These are phyloP conservation scores for Gastrophryne carolinensis DNA, from an alignment of 2,797 vertebrate genomes.

Conservation along the genomic window DNA sequence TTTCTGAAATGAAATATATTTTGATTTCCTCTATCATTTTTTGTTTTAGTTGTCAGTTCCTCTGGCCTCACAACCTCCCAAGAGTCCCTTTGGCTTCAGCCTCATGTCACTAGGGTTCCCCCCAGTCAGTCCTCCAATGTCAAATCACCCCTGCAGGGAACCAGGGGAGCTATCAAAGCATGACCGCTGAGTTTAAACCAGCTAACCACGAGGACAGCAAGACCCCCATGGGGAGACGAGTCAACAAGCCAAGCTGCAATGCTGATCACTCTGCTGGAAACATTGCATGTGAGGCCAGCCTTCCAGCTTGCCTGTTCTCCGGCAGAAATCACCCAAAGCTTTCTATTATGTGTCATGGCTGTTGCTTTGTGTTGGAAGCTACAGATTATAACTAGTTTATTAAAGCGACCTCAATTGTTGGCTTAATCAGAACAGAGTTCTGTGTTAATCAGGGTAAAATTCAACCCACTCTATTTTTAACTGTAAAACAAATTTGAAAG, in stretches of 20 bases:
- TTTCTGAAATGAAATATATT: too few species aligned
- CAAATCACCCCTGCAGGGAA: neutral
- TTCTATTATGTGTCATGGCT: too few species aligned
- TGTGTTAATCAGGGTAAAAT: too few species aligned
- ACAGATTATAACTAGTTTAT: too few species aligned
- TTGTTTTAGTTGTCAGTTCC: neutral
- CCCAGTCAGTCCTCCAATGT: neutral
- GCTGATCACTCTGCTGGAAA: neutral
- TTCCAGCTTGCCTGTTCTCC: neutral
- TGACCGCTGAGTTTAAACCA: neutral
- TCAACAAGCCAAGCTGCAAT: too few species aligned
- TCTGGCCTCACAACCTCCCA: too few species aligned
- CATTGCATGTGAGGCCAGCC: neutral
- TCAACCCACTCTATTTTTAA: too few species aligned
- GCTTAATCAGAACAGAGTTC: too few species aligned
- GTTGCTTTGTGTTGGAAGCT: too few species aligned
- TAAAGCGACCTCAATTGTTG: too few species aligned
- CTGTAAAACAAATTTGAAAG: too few species aligned
- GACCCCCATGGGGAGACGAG: neutral
- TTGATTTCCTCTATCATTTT: neutral
- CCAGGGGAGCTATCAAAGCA: slow-evolving; percentile 1
- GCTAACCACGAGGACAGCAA: neutral
- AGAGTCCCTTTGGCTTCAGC: neutral
- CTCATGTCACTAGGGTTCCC: neutral
- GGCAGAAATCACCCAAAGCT: too few species aligned